Percentiles rank a stretch among this genome's conserved stretches.
phyloP scores from a whole-genome alignment of 2,797 vertebrate genomes.

The Tachyglossus aculeatus region DNA sequence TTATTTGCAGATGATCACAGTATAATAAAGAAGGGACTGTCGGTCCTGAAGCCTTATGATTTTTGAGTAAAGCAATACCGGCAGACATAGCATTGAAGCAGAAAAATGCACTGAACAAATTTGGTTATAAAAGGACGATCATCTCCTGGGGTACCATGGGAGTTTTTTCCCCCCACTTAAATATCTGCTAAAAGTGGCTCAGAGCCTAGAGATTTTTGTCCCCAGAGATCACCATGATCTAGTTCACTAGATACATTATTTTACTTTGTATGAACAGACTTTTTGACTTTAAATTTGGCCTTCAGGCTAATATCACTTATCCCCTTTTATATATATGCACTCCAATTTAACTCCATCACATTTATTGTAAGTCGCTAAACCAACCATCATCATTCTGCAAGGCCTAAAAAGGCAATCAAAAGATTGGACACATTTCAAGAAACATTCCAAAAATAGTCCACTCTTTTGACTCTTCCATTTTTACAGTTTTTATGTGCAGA shows the following conservation, averaged over 20 bases:
- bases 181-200: constrained; percentile 73
- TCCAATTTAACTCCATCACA: constrained; percentile 43
- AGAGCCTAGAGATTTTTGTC: constrained; percentile 68
- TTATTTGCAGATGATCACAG: constrained; percentile 70
- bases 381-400: constrained; percentile 19
- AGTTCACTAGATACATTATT: constrained; percentile 67
- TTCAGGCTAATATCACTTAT: constrained; percentile 43
- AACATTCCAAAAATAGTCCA: constrained; percentile 1
- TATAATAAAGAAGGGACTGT: constrained; percentile 69
- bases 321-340: constrained; percentile 54
- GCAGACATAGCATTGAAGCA: constrained; percentile 59
- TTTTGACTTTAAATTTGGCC: constrained; percentile 66
- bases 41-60: constrained; percentile 56
- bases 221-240: constrained; percentile 58
- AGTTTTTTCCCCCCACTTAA: constrained; percentile 59
- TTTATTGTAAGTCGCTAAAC: constrained; percentile 48
- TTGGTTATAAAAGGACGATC: constrained; percentile 74
- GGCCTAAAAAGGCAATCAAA: constrained; percentile 8
- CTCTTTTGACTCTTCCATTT: background rate
- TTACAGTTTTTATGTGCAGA: no score
- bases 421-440: constrained; percentile 21
- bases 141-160: constrained; percentile 66
- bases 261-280: constrained; percentile 62
- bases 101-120: constrained; percentile 66
- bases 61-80: constrained; percentile 53